Conservation (phyloP, 2,797 vertebrate species). For the Gallinago nigripennis region DNA sequence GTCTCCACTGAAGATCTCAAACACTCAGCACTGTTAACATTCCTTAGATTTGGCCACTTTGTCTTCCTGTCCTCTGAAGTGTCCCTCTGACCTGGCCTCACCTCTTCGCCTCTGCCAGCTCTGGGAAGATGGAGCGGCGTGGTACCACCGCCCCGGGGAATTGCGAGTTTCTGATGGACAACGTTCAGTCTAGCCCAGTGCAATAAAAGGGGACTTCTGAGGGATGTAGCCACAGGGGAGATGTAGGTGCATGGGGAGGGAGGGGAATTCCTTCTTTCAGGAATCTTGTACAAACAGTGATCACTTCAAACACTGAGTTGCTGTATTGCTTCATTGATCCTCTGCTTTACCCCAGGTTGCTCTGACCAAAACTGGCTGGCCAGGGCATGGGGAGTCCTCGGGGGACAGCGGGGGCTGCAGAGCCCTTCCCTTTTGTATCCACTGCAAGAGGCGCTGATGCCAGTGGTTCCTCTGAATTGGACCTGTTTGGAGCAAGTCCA, state of each 20-base stretch:
- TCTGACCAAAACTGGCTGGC: rapidly evolving
- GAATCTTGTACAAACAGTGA: constrained; percentile 10
- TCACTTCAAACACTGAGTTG: neutral
- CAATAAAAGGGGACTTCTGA: neutral
- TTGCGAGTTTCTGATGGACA: neutral
- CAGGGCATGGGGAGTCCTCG: rapidly evolving
- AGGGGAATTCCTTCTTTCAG: neutral
- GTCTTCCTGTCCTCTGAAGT: constrained; percentile 13
- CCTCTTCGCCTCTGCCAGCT: neutral
- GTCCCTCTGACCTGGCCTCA: neutral
- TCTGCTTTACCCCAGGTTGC: neutral
- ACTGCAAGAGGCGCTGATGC: rapidly evolving
- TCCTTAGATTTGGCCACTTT: constrained; percentile 44
- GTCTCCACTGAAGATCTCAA: constrained; percentile 30
- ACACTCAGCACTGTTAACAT: constrained; percentile 36
- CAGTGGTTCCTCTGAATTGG: rapidly evolving
- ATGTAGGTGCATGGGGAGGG: neutral
- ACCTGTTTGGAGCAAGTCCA: neutral
- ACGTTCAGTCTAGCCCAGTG: neutral
- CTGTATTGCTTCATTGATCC: neutral
- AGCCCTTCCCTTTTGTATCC: no score
- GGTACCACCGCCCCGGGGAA: neutral
- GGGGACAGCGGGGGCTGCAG: neutral
- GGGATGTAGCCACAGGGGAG: neutral
- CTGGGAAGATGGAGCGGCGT: neutral